Base-by-base conservation (phyloP, 2,113 vertebrate species). In the Brevimyrus niger region DNA sequence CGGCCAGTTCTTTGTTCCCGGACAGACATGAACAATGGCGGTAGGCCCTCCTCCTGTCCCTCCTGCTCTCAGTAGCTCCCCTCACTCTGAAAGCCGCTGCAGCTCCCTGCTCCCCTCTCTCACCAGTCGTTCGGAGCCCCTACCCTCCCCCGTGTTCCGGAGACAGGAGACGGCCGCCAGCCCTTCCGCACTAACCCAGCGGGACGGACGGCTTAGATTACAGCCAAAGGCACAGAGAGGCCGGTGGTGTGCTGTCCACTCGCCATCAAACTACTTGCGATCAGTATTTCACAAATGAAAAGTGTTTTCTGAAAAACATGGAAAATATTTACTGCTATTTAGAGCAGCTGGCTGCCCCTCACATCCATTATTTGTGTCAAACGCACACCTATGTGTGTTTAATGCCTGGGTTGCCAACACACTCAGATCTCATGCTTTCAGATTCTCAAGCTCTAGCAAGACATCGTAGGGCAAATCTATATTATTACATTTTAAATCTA, bases 1-100 rank as follows among this genome's bases (percentile, higher is more conserved):
- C 87, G 51, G 88, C 19, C 90, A 87, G 87, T 89, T 91, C 93
- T 94, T 94, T 94, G 93, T 94, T 94, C 93, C 92, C 83, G 82
- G 84, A 89, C 88, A 91, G 91, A 85, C 69, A 88, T 86, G 92
- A 94, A 94, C 93, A 94, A 92, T 91, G 87, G 89, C 91, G 83
- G 13, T 90, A 87, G 89, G 89, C 88, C 89, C 85, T 91, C 89
- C 87, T 88, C 89, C 90, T 51, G 87, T 90, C 86, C 46, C 31
- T 53, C 47, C 85, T 89, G 47, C 84, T 89, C 76, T 88, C 84
- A 58, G 85, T 76, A 42, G 42, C 73, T 87, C 85, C 87, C 90
- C 55, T 90, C 61, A 19, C 90, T 89, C 89, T 91, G 88, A 90
- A 91, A 89, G 87, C 92, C 88, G 44, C 90, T 88, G 87, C 90